Evolutionary conservation across 2,888 invertebrate species (phyloP), one percentile per base, ranked within the genome.

Genomic region (Escarpia spicata): DNA sequence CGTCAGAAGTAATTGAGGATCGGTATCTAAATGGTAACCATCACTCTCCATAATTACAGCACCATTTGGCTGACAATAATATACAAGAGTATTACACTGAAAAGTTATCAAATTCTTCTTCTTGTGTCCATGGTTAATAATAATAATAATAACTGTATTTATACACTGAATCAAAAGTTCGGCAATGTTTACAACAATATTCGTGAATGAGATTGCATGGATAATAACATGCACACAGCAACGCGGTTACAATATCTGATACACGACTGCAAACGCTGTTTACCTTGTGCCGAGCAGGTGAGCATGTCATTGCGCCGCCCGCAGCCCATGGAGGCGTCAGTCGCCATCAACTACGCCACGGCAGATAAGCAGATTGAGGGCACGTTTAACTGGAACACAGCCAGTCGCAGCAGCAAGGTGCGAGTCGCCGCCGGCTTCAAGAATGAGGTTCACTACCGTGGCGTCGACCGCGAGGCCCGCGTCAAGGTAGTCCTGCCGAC

Each of bases 371-470:
- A 60, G 10, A 93, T 92, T 43, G 93, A 93, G 15, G 93, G 92
- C n/a, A 58, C 91, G 44, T 92, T 95, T 31, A 95, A 96, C 94
- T 96, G 96, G 96, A 94, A 96, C 94, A 95, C 95, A 44, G 92
- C 45, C 58, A 60, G 58, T n/a, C 31, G 52, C 90, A 93, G 92
- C 91, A 94, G 92, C 43, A 93, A 94, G 43, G 93, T 94, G 12
- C 91, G 90, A 4, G 90, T 93, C n/a, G 93, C 92, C 43, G 92
- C 93, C 58, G 91, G 90, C 52, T 26, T 93, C 90, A 94, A 94
- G 93, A 92, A 93, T 91, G 60, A 75, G 4, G 37, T 91, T 43
- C 75, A 92, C 37, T 45, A 58, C 12, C n/a, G 91, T 19, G 52
- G 26, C 45, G 91, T 92, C 15, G 93, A 93, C n/a, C 91, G 92